Evolutionary conservation across 2,888 invertebrate species (phyloP), one percentile per base, ranked within the genome.

Genomic region (Anthophora plumipes): DNA sequence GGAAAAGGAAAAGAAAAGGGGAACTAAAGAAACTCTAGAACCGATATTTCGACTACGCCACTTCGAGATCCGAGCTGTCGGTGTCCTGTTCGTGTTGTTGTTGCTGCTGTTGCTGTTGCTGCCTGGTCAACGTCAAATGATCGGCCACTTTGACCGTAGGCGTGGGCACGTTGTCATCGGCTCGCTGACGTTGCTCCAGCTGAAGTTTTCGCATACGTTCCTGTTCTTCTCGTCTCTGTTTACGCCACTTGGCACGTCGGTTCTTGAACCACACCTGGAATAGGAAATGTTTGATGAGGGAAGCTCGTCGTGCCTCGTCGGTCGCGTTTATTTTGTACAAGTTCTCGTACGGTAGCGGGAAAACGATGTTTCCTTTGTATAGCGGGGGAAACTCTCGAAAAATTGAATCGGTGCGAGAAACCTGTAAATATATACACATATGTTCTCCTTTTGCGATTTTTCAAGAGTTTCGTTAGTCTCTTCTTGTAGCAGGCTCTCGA

Each of bases 231-330:
- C 98, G 96, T 93, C 98, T 98, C 93, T 98, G 98, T 92, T 98
- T 98, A 87, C 98, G 96, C 98, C 98, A 98, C 94, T 98, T 99
- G 88, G 98, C 98, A 52, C 98, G 95, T 25, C 98, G 96, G 93
- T 98, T 98, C 94, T 98, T 98, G 94, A 98, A 98, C 98, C 98
- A 98, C 14, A 98, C 98, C 98, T 98, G 94, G 17, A 94, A 94
- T 63, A 50, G 67, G 70, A 69, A 73, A 73, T 54, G 68, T 76
- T 82, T 68, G 55, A 66, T 85, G 43, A 85, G 60, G 81, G 31
- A 60, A 54, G 22, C 76, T 41, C 54, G 9, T 43, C 64, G 43
- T 17, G n/a, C 25, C 52, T 25, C 37, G 14, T 6, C 64, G 52
- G 20, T 12, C 46, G 37, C 46, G 39, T 60, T 71, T 79, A 69